Base-by-base conservation (phyloP, 2,113 vertebrate species). In the Equus przewalskii region DNA sequence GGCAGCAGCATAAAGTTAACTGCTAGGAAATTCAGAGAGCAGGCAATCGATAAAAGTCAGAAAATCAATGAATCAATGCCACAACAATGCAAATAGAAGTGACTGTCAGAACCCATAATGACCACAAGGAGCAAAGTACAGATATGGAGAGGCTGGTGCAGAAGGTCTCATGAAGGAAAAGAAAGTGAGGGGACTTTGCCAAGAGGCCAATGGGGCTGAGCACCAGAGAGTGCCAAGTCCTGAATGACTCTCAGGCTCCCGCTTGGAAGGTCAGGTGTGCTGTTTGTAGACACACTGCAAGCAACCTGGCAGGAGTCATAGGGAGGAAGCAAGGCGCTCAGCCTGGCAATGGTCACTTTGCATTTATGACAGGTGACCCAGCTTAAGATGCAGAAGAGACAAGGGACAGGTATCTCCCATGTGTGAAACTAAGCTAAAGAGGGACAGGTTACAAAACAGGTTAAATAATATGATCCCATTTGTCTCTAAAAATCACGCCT, bases 211-310 rank as follows among this genome's bases (percentile, higher is more conserved):
- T 28, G 0, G 18, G 16, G 54, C 76, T 16, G 56, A 75, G 60
- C 5, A 46, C 12, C 81, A 85, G 67, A 30, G 28, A 56, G 49
- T 2, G n/a, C 54, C 70, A 5, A 67, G 58, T 15, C 41, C 70
- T 30, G 60, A 44, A 36, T 0, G 1, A 7, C 51, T 6, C 33
- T 41, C 0, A 0, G 65, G 65, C 51, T 60, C 65, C 44, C 2
- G 76, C 92, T 3, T 7, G 62, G 51, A 60, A 28, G 26, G 62
- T 36, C 21, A 24, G 15, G 26, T 11, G 18, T 5, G 7, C 46
- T 8, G n/a, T 4, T 4, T 11, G 5, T 0, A 3, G 18, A 54
- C 54, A 11, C 1, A 4, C n/a, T 2, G 30, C 5, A 1, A 41
- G 69, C 76, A 16, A 10, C 49, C 62, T 30, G 33, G 60, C 51